Base-by-base conservation (phyloP, 1,140 invertebrate species). In the Orchestia grillus region DNA sequence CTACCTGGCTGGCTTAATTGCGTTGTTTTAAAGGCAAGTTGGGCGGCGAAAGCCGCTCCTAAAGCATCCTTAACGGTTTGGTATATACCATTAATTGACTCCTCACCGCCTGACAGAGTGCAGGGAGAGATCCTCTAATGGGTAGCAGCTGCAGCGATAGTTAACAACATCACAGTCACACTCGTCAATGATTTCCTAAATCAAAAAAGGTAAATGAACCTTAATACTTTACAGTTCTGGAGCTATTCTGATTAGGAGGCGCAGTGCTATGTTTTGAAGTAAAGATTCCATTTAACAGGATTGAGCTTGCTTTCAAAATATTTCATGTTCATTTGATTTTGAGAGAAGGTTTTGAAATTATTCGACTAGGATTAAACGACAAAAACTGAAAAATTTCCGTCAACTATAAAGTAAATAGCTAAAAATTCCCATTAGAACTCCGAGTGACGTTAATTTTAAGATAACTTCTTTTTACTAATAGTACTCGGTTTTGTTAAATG, bases 11-110 rank as follows among this genome's bases (percentile, higher is more conserved):
- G 11, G 44, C 44, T 94, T 94, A 94, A 94, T 94, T 94, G 92
- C 44, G 92, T 94, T 94, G 92, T 94, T 94, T 47, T 94, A 94
- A 15, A 47, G 43, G 43, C 44, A 44, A 42, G 92, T 94, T 94
- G 44, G 47, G n/a, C 92, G 36, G 44, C 45, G 92, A 94, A 94
- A 94, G 92, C 92, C 43, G 8, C 62, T 77, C 62, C 62, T 77
- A 15, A 28, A 3, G 28, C 62, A 36, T 8, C 62, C 62, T 19
- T 77, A 77, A 36, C 62, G 62, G 62, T 77, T 28, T 23, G 11
- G 28, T 77, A 8, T 77, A 28, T 77, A 23, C 62, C 62, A 77
- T 77, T 36, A 77, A 77, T 77, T 77, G 62, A 77, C 62, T 77
- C 15, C 15, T 77, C 11, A 28, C 62, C 36, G 62, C 62, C 28